Percentiles rank a stretch among this genome's conserved stretches.
phyloP scores from a whole-genome alignment of 2,797 vertebrate species.

The Euthynnus affinis region DNA sequence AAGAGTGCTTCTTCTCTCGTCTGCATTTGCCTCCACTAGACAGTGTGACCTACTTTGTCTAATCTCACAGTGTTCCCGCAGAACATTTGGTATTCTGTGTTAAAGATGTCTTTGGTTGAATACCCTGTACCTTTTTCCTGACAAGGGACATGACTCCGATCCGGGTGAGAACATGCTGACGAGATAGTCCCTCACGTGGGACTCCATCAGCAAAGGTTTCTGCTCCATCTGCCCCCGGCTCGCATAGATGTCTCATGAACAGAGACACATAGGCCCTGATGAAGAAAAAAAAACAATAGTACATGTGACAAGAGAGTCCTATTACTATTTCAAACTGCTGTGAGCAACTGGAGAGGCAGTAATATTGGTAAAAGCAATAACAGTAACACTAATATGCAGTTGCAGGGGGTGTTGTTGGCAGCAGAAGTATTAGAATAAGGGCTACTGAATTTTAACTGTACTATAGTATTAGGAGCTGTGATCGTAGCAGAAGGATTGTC shows the following conservation, averaged over 20 bases:
- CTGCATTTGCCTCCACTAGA: conserved; percentile 21
- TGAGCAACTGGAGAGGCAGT: not conserved
- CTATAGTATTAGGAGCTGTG: not conserved
- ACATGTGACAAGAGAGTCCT: conserved; percentile 3
- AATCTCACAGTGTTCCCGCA: conserved; percentile 40
- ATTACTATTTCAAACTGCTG: not conserved
- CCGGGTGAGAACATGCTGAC: conserved; percentile 97
- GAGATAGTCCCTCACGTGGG: conserved; percentile 95
- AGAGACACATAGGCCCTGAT: conserved; percentile 96
- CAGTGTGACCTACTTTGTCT: conserved; percentile 63
- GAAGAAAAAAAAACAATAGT: not conserved
- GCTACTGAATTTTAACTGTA: not conserved
- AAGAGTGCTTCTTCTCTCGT: not conserved
- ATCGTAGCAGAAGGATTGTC: not conserved
- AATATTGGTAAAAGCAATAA: not conserved
- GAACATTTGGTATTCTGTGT: conserved; percentile 17
- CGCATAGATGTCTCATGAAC: conserved; percentile 98
- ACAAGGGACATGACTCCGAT: conserved; percentile 99
- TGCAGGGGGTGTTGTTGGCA: not conserved
- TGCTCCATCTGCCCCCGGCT: conserved; percentile 95
- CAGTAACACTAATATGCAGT: not conserved
- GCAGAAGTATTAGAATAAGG: not conserved
- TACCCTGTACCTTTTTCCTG: conserved; percentile 93
- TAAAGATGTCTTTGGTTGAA: conserved; percentile 31
- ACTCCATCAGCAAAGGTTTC: conserved; percentile 98